Evolutionary conservation across 2,888 invertebrate genomes (phyloP), one percentile per base, ranked within the genome.

Genomic region (Drosophila austrosaltans): DNA sequence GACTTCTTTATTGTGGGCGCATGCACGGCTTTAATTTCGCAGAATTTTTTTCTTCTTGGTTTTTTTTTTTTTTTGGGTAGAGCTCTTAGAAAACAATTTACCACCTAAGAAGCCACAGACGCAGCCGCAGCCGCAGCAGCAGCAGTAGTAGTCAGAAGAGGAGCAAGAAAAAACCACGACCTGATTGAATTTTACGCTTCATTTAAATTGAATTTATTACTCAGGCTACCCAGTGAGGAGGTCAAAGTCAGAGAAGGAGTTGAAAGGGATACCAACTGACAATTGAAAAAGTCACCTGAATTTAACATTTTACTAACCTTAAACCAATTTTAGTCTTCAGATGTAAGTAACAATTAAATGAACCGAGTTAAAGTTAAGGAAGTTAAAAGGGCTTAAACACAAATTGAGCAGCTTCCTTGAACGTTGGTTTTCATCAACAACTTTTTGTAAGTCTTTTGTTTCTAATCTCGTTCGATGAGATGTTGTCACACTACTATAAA

Each of bases 151-250:
- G 48, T 48, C 12, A 22, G 12, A 25, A 48, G 48, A 48, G 48
- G 12, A 12, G 48, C 48, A 48, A 48, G 48, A 48, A 73, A 75
- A 70, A 69, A 72, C 74, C 80, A 59, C 71, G 69, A 77, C 65
- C 77, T 86, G 90, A 89, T 90, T 90, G 90, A 90, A 86, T 89
- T 90, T 89, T 87, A 84, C 89, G 90, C 87, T 89, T 90, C 87
- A 86, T 89, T 87, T 86, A 86, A 89, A 86, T 89, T 83, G 89
- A 89, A 90, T 86, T 90, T 90, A 89, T 89, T 87, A 81, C 69
- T 60, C 58, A 64, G 57, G 67, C 72, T 30, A 44, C 73, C 48
- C 48, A 10, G 48, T 60, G 62, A 30, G 3, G 68, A 25, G 40
- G 59, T 59, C 28, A 42, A 28, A 57, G 2, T 20, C 57, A 57